A percentile compares a stretch with the other conserved stretches of the same genome.
phyloP scores from a whole-genome alignment of 1,140 invertebrate species.

The Lepidurus arcticus region DNA sequence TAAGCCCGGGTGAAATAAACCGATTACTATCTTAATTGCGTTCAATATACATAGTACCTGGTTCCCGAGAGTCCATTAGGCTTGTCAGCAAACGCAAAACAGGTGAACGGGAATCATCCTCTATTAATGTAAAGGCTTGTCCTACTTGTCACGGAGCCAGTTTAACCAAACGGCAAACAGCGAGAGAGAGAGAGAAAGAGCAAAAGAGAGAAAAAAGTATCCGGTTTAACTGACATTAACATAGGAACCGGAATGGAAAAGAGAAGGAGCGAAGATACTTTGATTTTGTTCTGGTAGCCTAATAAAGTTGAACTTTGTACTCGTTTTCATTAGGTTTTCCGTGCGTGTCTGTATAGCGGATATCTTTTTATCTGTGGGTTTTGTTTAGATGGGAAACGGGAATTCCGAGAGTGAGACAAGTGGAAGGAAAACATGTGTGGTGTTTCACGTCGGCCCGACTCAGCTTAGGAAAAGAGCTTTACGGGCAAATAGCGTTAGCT shows the following conservation, averaged over 20 bases:
- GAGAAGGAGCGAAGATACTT: not conserved
- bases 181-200: not conserved
- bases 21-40: too few species aligned
- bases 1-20: too few species aligned
- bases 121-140: not conserved
- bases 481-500: not conserved
- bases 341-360: constrained; percentile 1
- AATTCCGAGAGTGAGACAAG: constrained; percentile 1
- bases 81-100: not conserved
- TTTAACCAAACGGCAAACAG: not conserved
- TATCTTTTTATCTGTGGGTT: constrained; percentile 16
- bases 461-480: not conserved
- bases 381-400: constrained; percentile 15
- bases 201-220: not conserved
- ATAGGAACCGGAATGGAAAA: not conserved
- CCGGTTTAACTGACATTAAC: not conserved
- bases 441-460: not conserved
- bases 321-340: constrained; percentile 11
- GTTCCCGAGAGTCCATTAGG: not conserved
- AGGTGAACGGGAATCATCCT: not conserved
- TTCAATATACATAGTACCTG: not conserved
- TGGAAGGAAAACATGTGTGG: constrained; percentile 5
- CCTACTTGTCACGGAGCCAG: not conserved
- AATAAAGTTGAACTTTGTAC: not conserved
- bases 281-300: not conserved